Conservation (phyloP, 2,888 invertebrate genomes). For the Pristionchus maxplancki region DNA sequence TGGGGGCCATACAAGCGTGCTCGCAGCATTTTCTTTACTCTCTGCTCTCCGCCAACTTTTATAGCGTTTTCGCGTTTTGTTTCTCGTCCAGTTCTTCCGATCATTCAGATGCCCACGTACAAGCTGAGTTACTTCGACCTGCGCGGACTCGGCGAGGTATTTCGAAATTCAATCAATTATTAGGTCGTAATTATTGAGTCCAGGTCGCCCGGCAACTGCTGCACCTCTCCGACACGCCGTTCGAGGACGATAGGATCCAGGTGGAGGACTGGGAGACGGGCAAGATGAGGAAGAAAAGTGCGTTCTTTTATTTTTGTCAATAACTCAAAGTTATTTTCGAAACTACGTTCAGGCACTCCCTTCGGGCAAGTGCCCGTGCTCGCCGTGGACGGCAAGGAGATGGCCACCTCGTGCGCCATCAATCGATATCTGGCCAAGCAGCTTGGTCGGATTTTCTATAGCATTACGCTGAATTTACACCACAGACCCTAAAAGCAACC, state of each 20-base stretch:
- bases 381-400: not conserved
- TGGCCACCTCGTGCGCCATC: not conserved
- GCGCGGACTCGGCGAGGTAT: conserved; percentile 10
- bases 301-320: not conserved
- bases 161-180: too few species aligned
- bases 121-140: conserved; percentile 7
- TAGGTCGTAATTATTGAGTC: not conserved
- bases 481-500: too few species aligned
- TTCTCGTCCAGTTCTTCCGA: not conserved
- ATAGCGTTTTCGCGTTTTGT: not conserved
- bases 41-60: too few species aligned
- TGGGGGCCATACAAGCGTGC: not conserved
- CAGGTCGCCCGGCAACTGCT: not conserved
- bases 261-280: not conserved
- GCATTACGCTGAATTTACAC: not conserved
- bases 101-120: conserved; percentile 14
- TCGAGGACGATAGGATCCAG: not conserved
- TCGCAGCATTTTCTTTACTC: not conserved
- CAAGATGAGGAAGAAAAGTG: not conserved
- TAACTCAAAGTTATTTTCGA: too few species aligned
- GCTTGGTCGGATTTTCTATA: not conserved
- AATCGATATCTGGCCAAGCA: conserved; percentile 9
- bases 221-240: not conserved
- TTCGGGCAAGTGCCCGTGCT: conserved; percentile 1
- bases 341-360: not conserved